Evolutionary conservation across 1,140 invertebrate genomes (phyloP), one percentile per base, ranked within the genome.

Genomic region (Notospermus geniculatus): DNA sequence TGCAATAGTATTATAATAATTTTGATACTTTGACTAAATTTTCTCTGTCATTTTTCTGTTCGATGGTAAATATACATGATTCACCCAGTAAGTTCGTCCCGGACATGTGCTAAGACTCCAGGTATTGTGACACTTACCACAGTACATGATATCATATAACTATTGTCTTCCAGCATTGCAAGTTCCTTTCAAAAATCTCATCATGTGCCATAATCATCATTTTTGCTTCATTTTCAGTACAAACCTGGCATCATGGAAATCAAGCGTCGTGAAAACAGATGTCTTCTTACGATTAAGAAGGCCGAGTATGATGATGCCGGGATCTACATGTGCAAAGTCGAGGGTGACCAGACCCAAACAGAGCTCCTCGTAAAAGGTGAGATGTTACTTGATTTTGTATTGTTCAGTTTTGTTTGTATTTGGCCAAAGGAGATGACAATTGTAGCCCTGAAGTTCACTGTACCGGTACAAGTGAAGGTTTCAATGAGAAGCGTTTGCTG

Each of bases 271-370:
- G 80, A 80, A 60, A 81, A 81, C 64, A 70, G 91, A 29, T 96
- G 95, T 73, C 88, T 90, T 57, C 82, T 98, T 2, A 88, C 88
- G 13, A 91, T 99, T 58, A 92, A 90, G 78, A 88, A 88, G 63
- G 88, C 90, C n/a, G 86, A 86, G 41, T 79, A 93, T 27, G 90
- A 91, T 67, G 93, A 98, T 77, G 88, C 88, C 64, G 95, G 89
- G 25, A 88, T 92, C 78, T 99, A 95, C 76, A 84, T 83, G 19
- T 75, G 73, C 59, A 95, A 93, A 73, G 92, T 74, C 62, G 70
- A 78, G 17, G 76, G 80, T 23, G 80, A 82, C 30, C 65, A 67
- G 36, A 83, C 81, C 1, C 67, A 66, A 0, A 72, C 73, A 62
- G 69, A 81, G 54, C 70, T 85, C 32, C 75, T 72, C 56, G 80